These are phyloP conservation scores for Pitangus sulphuratus DNA, from an alignment of 2,797 vertebrate species.

Conservation along the genomic window DNA sequence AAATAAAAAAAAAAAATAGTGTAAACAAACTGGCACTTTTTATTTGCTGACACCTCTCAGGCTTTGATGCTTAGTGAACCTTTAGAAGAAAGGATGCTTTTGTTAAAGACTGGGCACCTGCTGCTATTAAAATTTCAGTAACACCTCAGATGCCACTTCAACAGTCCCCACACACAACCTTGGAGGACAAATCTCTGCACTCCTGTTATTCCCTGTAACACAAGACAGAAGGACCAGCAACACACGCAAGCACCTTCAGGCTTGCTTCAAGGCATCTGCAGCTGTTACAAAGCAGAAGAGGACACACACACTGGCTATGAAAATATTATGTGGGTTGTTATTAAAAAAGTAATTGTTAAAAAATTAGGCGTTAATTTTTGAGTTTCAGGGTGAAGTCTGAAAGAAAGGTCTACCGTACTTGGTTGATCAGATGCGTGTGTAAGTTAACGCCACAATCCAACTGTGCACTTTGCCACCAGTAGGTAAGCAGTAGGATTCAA, in stretches of 20 bases:
- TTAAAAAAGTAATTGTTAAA: no score
- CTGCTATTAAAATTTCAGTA: neutral
- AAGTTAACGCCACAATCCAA: neutral
- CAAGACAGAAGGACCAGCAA: neutral
- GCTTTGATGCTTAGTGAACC: neutral
- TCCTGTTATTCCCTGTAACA: neutral
- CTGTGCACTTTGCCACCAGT: neutral
- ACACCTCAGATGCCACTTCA: neutral
- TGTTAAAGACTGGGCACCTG: neutral
- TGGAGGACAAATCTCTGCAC: neutral
- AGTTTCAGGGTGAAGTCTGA: neutral
- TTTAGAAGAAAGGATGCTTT: neutral
- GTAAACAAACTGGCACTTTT: neutral
- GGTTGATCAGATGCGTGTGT: neutral
- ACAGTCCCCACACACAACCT: neutral
- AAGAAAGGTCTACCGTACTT: neutral
- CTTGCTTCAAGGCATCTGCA: neutral
- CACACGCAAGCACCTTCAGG: fast-evolving
- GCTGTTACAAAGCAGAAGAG: neutral
- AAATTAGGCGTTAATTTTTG: neutral
- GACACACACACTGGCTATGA: neutral
- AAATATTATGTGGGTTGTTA: neutral
- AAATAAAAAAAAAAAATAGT: neutral
- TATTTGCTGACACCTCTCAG: neutral
- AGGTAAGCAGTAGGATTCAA: neutral